Percentiles rank a stretch among this genome's conserved stretches.
Conservation (phyloP, 1,140 invertebrate species). For the Papilio polyxenes region DNA sequence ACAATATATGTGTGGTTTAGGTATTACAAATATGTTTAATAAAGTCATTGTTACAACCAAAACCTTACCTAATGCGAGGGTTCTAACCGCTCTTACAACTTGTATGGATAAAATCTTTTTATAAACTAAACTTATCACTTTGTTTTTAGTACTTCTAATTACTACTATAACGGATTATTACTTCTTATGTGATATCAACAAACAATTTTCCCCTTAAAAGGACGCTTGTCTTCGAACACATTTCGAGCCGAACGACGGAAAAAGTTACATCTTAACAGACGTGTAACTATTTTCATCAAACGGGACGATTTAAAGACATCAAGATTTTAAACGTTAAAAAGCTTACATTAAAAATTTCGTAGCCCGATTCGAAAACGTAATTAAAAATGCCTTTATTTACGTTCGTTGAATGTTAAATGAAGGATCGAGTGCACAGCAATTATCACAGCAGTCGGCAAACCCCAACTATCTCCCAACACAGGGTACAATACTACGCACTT, state of each 20-base stretch:
- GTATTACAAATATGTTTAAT: constrained; percentile 9
- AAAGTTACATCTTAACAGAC: background rate
- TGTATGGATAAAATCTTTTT: constrained; percentile 38
- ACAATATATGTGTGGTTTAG: constrained; percentile 24
- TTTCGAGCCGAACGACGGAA: background rate
- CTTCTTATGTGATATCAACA: constrained; percentile 37
- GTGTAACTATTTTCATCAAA: background rate
- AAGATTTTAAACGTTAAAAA: constrained; percentile 26
- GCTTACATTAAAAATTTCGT: constrained; percentile 35
- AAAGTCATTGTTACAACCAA: constrained; percentile 33
- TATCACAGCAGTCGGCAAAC: constrained; percentile 73
- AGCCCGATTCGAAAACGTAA: constrained; percentile 53
- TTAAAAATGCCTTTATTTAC: constrained; percentile 48
- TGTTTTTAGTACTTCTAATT: constrained; percentile 34
- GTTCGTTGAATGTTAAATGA: constrained; percentile 44
- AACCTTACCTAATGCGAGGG: background rate
- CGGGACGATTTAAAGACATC: background rate
- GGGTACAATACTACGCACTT: constrained; percentile 42
- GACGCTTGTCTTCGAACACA: constrained; percentile 10
- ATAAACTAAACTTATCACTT: constrained; percentile 34
- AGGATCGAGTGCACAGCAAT: constrained; percentile 71
- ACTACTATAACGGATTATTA: constrained; percentile 32
- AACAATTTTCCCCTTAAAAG: constrained; percentile 31
- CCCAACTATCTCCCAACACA: constrained; percentile 54
- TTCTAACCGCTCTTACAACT: background rate